A percentile compares a stretch with the other conserved stretches of the same genome.
phyloP scores from a whole-genome alignment of 1,140 invertebrate species.

The Elymnias hypermnestra region DNA sequence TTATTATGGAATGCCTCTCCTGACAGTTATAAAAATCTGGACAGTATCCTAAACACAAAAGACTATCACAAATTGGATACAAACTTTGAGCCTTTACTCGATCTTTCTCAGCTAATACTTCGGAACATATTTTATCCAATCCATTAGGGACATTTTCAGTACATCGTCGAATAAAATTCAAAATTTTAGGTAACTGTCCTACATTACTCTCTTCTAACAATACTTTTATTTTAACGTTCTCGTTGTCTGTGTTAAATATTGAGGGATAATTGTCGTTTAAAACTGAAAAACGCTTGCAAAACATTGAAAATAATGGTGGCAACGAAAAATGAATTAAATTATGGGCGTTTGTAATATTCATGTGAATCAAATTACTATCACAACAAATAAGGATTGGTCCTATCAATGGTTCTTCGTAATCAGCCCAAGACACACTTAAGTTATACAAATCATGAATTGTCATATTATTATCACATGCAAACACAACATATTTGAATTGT shows the following conservation, averaged over 20 bases:
- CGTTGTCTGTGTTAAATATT: conserved; percentile 43
- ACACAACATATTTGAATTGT: conserved; percentile 32
- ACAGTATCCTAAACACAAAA: conserved; percentile 55
- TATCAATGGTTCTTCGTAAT: conserved; percentile 48
- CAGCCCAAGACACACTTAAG: conserved; percentile 37
- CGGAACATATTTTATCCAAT: conserved; percentile 35
- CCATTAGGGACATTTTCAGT: conserved; percentile 36
- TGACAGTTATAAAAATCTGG: conserved; percentile 52
- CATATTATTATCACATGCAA: conserved; percentile 46
- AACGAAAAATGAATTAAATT: conserved; percentile 61
- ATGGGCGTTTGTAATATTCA: conserved; percentile 58
- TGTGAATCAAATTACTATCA: conserved; percentile 57
- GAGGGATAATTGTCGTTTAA: conserved; percentile 63
- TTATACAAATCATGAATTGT: conserved; percentile 50
- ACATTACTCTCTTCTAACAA: conserved; percentile 51
- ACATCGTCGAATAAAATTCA: conserved; percentile 63
- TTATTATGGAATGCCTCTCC: conserved; percentile 45
- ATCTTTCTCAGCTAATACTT: conserved; percentile 46
- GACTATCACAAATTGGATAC: conserved; percentile 49
- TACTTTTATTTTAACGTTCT: conserved; percentile 50
- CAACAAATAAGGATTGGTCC: conserved; percentile 59
- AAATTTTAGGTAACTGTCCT: conserved; percentile 61
- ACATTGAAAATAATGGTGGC: conserved; percentile 50
- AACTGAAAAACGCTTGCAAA: conserved; percentile 58
- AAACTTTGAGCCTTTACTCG: conserved; percentile 40